Base-by-base conservation (phyloP, 2,797 vertebrate species). In the Sylvilagus floridanus region DNA sequence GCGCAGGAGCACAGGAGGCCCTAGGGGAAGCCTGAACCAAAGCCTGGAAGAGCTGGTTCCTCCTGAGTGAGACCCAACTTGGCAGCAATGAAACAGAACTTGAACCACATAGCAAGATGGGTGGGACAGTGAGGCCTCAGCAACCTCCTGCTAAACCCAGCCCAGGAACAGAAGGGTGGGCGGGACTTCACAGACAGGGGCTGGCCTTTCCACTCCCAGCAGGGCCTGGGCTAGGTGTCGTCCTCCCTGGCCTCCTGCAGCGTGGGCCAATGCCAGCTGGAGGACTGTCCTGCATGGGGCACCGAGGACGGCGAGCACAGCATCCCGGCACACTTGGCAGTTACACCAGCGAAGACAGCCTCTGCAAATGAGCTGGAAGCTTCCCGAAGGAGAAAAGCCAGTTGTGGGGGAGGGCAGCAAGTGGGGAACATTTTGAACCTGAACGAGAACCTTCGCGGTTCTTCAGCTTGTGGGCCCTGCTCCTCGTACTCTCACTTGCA, bases 111-210 rank as follows among this genome's bases (percentile, higher is more conserved):
- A 71, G 2, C 52, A 73, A 75, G 14, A 63, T 14, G 19, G 30
- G 35, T 13, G 42, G 21, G 88, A 50, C 16, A 72, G 84, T 30
- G 50, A n/a, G 8, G 37, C 12, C 62, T 63, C 37, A n/a, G 32
- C 1, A 0, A 54, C 42, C 10, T 54, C 32, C 65, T 14, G 24
- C 28, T 37, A 42, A 77, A 16, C 42, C 28, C 16, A 10, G 14
- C 17, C 22, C 32, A 42, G 75, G 69, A 11, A 30, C 17, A 28
- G 85, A 60, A 37, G 35, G 2, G 12, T 11, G 35, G 22, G 9
- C 1, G 17, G 62, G 47, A 10, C 10, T 16, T 52, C 21, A 60
- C 0, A 4, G 57, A 5, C 0, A 32, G 50, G 47, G 13, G 17
- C 37, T 62, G 21, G 60, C 5, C 9, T 19, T n/a, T 72, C 47